Evolutionary conservation across 2,797 vertebrate species (phyloP).

Genomic region (Darevskia mixta): DNA sequence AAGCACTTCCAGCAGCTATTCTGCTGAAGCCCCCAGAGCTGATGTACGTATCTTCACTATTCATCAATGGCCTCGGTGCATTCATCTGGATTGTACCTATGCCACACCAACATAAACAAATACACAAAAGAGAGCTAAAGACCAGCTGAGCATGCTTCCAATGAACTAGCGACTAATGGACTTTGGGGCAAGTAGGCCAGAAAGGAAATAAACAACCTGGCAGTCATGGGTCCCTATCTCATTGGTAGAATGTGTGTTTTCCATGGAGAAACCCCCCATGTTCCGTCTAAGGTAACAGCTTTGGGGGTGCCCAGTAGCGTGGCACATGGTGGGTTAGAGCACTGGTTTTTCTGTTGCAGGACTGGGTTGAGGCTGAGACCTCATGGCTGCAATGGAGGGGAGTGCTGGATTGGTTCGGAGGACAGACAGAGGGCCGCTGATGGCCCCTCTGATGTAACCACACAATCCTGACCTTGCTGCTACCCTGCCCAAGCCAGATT

Average conservation of each 20-base stretch:
- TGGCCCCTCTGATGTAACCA: too few relatives aligned
- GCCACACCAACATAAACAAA: slow-evolving; percentile 2
- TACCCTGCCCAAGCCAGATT: too few relatives aligned
- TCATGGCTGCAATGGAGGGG: too few relatives aligned
- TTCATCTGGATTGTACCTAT: slow-evolving; percentile 75
- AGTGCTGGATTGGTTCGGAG: too few relatives aligned
- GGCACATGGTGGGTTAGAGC: too few relatives aligned
- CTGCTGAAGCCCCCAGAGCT: slow-evolving; percentile 64
- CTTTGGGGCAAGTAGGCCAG: not conserved
- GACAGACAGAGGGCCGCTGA: too few relatives aligned
- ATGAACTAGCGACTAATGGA: not conserved
- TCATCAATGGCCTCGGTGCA: slow-evolving; percentile 52
- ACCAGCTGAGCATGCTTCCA: not conserved
- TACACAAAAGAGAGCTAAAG: not conserved
- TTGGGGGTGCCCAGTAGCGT: too few relatives aligned
- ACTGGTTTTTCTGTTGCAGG: too few relatives aligned
- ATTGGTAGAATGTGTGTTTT: not conserved
- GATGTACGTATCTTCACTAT: slow-evolving; percentile 25
- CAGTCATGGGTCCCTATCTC: not conserved
- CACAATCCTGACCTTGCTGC: too few relatives aligned
- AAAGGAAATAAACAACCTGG: not conserved
- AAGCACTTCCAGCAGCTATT: slow-evolving; percentile 66
- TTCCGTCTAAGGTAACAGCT: not conserved
- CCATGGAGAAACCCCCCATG: not conserved
- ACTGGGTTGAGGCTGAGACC: too few relatives aligned